Conservation (phyloP, 2,888 invertebrate genomes). For the Synanthedon vespiformis region DNA sequence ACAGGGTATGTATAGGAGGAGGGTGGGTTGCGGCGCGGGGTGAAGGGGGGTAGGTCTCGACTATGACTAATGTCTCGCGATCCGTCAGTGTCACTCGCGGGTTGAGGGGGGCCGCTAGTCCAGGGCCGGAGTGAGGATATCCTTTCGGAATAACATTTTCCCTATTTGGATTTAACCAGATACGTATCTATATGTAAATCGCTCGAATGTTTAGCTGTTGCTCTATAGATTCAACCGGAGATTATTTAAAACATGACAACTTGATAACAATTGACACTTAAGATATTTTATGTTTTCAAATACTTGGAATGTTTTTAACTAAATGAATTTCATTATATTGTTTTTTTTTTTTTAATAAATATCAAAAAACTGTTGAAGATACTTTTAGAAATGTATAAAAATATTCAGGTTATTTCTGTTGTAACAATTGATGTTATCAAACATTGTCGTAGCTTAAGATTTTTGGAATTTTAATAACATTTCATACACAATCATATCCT, state of each 20-base stretch:
- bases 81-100: conserved; percentile 76
- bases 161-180: conserved; percentile 38
- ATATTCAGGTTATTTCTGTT: no score
- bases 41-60: conserved; percentile 56
- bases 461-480: no score
- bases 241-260: conserved; percentile 5
- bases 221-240: conserved; percentile 13
- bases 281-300: no score
- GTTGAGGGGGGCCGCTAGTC: conserved; percentile 49
- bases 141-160: conserved; percentile 63
- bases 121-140: conserved; percentile 56
- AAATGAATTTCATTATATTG: no score
- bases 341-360: no score
- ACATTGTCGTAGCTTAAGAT: no score
- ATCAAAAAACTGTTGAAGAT: no score
- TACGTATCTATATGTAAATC: conserved; percentile 62
- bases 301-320: no score
- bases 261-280: conserved; percentile 1
- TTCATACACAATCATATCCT: no score
- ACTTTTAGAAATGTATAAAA: no score
- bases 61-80: conserved; percentile 78
- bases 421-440: no score
- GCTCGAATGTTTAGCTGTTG: conserved; percentile 21
- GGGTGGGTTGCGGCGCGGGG: conserved; percentile 48
- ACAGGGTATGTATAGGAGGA: conserved; percentile 61